Percentiles rank a stretch among this genome's conserved stretches.
These are phyloP conservation scores for Macquaria australasica DNA, from an alignment of 2,113 vertebrate species.

Conservation along the genomic window DNA sequence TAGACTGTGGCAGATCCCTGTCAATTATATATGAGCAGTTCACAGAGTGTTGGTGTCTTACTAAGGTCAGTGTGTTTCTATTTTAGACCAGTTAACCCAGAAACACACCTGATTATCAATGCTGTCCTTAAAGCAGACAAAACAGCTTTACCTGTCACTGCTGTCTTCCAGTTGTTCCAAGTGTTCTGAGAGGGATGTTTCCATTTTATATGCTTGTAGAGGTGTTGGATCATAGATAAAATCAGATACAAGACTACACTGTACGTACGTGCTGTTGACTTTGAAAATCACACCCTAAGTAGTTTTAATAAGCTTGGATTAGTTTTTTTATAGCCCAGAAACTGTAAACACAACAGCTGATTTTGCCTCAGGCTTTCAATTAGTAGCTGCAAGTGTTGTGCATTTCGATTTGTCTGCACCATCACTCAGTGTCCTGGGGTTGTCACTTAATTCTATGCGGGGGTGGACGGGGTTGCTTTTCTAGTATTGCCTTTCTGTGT, in stretches of 20 bases:
- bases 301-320: slow-evolving; percentile 9
- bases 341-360: slow-evolving; percentile 2
- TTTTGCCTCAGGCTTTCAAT: slow-evolving; percentile 1
- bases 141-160: not conserved
- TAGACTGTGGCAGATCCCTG: slow-evolving; percentile 38
- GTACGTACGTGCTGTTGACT: not conserved
- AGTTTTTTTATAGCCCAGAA: not conserved
- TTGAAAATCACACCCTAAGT: not conserved
- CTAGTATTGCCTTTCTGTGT: slow-evolving; percentile 45
- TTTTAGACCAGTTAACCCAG: slow-evolving; percentile 51
- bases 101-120: slow-evolving; percentile 20
- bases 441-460: slow-evolving; percentile 24
- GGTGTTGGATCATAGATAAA: not conserved
- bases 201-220: not conserved
- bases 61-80: slow-evolving; percentile 62
- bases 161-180: not conserved
- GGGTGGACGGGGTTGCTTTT: slow-evolving; percentile 14
- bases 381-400: not conserved
- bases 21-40: slow-evolving; percentile 63
- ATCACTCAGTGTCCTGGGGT: slow-evolving; percentile 22
- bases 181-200: not conserved
- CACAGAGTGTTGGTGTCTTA: slow-evolving; percentile 37
- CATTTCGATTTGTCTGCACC: slow-evolving; percentile 7
- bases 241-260: not conserved
- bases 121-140: not conserved